Base-by-base conservation (phyloP, 2,888 invertebrate species). In the Agrotis segetum region DNA sequence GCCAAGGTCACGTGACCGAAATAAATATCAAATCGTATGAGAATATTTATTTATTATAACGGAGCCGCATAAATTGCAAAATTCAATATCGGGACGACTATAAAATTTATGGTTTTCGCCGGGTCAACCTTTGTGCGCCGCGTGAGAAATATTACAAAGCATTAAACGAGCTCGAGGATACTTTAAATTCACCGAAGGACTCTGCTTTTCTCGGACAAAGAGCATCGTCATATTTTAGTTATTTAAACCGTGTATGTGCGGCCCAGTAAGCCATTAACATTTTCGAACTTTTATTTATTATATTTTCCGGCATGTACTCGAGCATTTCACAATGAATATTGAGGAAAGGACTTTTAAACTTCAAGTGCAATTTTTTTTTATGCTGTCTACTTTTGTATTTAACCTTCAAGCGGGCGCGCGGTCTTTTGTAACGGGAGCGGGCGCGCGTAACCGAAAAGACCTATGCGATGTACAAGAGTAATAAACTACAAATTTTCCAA, bases 101-200 rank as follows among this genome's bases (percentile, higher is more conserved):
- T 94, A 92, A 93, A 94, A 90, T 93, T 90, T 93, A 93, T 93
- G 89, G 88, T 90, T 90, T 88, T 91, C 88, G 91, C 90, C 90
- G 90, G 78, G 78, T 87, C 87, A 86, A 87, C 89, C 89, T 91
- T 93, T 92, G 91, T 91, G 87, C 84, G 88, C 83, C 77, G 86
- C 87, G 88, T 91, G 92, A 91, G 90, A 92, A 92, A 90, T 93
- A 89, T 91, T 90, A 81, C 88, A 87, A 90, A 89, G 83, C 89
- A 87, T 91, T 90, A 88, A 88, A 91, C 88, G 85, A 82, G 83
- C 82, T 79, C 81, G 88, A 83, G 86, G 87, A 90, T 90, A 90
- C 87, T 90, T 92, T 88, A 88, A 91, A 92, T 94, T 94, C 91
- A 92, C 79, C 88, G 90, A 92, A 93, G 90, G 87, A 89, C 85